Evolutionary conservation across 2,888 invertebrate species (phyloP).

Genomic region (Eristalis arbustorum): DNA sequence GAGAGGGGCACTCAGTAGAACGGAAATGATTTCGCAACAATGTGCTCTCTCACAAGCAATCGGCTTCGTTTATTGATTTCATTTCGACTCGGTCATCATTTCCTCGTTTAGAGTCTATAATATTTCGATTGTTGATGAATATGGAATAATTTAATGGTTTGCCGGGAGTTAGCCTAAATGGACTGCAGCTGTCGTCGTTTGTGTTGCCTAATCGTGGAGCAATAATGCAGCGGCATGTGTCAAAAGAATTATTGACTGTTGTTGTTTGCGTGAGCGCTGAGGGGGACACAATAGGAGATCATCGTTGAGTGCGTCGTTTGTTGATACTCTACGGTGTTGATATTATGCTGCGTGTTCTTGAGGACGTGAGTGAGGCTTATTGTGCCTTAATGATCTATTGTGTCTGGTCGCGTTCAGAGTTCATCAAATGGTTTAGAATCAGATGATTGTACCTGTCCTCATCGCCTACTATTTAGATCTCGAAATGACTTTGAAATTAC

Average conservation of each 20-base stretch:
- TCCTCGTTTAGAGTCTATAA: background rate
- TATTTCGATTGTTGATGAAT: background rate
- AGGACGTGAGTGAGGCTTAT: background rate
- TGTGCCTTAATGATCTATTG: background rate
- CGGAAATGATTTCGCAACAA: background rate
- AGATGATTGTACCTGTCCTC: too few species aligned
- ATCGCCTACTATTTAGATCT: too few species aligned
- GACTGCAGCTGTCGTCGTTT: background rate
- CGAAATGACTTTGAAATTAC: too few species aligned
- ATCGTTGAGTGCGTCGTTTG: background rate
- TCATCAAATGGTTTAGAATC: too few species aligned
- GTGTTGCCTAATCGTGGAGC: background rate
- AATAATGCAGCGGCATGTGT: background rate
- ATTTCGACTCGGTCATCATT: background rate
- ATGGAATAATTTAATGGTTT: background rate
- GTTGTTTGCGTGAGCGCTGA: background rate
- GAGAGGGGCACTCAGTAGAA: background rate
- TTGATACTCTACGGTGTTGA: background rate
- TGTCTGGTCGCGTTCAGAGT: background rate
- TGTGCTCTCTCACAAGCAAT: background rate
- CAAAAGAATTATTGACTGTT: background rate
- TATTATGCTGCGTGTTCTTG: background rate
- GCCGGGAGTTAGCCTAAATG: background rate
- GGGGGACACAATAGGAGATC: too few species aligned
- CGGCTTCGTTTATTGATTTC: background rate